Conservation (phyloP, 2,888 invertebrate species). For the Copidosoma aretas region DNA sequence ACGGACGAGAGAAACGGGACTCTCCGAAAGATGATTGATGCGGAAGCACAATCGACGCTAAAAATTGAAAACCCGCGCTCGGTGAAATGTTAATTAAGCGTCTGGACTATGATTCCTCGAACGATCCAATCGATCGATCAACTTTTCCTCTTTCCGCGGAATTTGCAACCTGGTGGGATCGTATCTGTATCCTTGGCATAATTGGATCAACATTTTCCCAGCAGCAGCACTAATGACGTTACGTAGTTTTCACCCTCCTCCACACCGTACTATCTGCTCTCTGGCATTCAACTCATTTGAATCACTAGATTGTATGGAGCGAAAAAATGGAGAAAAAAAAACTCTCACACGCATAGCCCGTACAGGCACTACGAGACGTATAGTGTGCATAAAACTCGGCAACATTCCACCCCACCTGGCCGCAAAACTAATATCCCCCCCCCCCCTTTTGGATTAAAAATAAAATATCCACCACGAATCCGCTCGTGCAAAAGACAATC, state of each 20-base stretch:
- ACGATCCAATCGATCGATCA: not conserved
- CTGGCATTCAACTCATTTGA: no score
- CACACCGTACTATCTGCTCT: no score
- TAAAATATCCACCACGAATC: constrained; percentile 28
- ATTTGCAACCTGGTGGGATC: not conserved
- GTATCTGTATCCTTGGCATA: not conserved
- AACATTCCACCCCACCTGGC: constrained; percentile 2
- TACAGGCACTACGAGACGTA: no score
- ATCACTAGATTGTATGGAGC: no score
- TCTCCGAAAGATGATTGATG: not conserved
- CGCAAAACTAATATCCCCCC: constrained; percentile 26
- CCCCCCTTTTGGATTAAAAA: constrained; percentile 14
- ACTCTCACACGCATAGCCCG: no score
- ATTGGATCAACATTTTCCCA: not conserved
- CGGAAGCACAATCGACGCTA: not conserved
- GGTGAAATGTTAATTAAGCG: constrained; percentile 4
- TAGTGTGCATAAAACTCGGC: constrained; percentile 21
- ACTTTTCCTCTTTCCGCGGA: no score
- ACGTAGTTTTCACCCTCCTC: no score
- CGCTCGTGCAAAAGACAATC: constrained; percentile 17
- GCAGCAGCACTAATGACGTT: not conserved
- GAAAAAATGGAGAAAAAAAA: no score
- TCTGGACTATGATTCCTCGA: constrained; percentile 11
- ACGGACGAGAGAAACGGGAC: no score
- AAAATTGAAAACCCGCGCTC: not conserved